Percentiles rank a stretch among this genome's conserved stretches.
Evolutionary conservation across 2,113 vertebrate species (phyloP).

Genomic region (Anser brachyrhynchus): DNA sequence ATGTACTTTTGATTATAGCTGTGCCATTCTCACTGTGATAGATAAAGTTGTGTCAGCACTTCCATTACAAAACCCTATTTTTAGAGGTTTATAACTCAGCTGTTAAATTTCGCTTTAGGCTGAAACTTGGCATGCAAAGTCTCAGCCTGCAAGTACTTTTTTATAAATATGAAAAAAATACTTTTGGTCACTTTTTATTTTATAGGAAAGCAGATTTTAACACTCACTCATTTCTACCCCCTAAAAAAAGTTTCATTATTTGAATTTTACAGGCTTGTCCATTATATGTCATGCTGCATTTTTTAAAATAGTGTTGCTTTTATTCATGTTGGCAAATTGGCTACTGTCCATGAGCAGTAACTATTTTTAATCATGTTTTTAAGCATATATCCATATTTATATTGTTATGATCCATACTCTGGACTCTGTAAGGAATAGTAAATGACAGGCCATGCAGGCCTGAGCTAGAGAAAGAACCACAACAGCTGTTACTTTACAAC

Average conservation of each 20-base stretch:
- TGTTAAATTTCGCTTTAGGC: constrained; percentile 67
- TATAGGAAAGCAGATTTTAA: constrained; percentile 32
- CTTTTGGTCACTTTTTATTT: constrained; percentile 28
- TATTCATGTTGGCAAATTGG: constrained; percentile 50
- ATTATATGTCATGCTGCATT: constrained; percentile 37
- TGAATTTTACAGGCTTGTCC: constrained; percentile 29
- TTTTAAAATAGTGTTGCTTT: constrained; percentile 11
- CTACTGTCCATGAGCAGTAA: constrained; percentile 37
- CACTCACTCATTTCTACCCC: constrained; percentile 19
- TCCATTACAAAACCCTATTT: constrained; percentile 61
- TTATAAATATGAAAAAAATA: not conserved
- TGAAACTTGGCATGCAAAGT: constrained; percentile 49
- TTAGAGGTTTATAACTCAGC: constrained; percentile 62
- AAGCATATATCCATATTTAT: constrained; percentile 65
- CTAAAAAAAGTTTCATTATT: constrained; percentile 40
- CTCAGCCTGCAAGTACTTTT: constrained; percentile 21
- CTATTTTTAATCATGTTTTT: constrained; percentile 63
- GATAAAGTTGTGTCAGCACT: constrained; percentile 60
- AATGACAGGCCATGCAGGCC: constrained; percentile 35
- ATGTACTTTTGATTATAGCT: constrained; percentile 46
- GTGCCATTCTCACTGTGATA: constrained; percentile 5
- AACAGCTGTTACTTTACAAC: constrained; percentile 56
- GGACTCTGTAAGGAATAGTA: constrained; percentile 52
- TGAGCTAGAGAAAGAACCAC: not conserved
- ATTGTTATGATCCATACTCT: constrained; percentile 34